These are phyloP conservation scores for Myoxocephalus aenaeus DNA, from an alignment of 2,797 vertebrate species.

Conservation along the genomic window DNA sequence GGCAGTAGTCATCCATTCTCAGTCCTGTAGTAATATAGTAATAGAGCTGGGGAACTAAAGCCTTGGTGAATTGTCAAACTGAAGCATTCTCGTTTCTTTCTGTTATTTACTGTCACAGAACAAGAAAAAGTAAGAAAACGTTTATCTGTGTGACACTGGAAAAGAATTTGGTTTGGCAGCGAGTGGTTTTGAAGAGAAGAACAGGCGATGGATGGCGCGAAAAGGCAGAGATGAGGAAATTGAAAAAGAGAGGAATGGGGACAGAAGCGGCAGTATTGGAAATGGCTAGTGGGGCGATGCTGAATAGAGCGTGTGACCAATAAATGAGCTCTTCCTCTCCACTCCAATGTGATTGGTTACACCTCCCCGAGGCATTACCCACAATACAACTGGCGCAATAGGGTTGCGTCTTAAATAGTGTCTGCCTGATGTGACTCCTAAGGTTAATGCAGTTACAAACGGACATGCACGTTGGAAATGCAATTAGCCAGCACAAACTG, in stretches of 20 bases:
- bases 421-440: slow-evolving; percentile 66
- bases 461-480: slow-evolving; percentile 56
- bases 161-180: slow-evolving; percentile 40
- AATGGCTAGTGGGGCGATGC: slow-evolving; percentile 45
- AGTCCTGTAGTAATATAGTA: slow-evolving; percentile 42
- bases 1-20: slow-evolving; percentile 48
- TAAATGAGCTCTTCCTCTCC: slow-evolving; percentile 71
- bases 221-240: slow-evolving; percentile 55
- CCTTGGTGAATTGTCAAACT: slow-evolving; percentile 39
- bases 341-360: slow-evolving; percentile 75
- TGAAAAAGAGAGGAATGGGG: slow-evolving; percentile 57
- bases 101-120: slow-evolving; percentile 31
- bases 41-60: slow-evolving; percentile 32
- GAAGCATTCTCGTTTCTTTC: slow-evolving; percentile 10
- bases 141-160: slow-evolving; percentile 46
- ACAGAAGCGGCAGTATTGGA: slow-evolving; percentile 43
- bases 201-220: slow-evolving; percentile 34
- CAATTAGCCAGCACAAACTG: slow-evolving; percentile 71
- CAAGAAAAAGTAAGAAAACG: slow-evolving; percentile 30
- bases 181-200: slow-evolving; percentile 45
- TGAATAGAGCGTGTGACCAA: slow-evolving; percentile 71
- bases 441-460: slow-evolving; percentile 72
- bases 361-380: slow-evolving; percentile 71
- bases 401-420: slow-evolving; percentile 72
- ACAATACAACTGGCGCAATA: slow-evolving; percentile 61